A percentile compares a stretch with the other conserved stretches of the same genome.
Conservation (phyloP, 2,888 invertebrate species). For the Chaetogeoica ovagalla region DNA sequence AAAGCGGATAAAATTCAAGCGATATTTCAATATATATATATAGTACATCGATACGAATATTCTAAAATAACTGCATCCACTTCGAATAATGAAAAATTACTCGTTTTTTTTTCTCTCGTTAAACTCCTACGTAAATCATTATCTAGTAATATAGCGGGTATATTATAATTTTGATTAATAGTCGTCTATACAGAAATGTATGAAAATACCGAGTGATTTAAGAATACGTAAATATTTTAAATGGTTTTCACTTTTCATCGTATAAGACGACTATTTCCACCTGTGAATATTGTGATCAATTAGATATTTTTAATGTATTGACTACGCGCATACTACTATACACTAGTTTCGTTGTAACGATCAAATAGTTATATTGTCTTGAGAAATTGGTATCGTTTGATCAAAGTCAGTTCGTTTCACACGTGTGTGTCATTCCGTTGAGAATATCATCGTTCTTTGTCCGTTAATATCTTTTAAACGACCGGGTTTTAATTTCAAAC, state of each 20-base stretch:
- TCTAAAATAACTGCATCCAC: too few relatives aligned
- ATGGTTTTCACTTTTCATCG: slow-evolving; percentile 1
- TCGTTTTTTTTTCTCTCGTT: not conserved
- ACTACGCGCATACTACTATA: not conserved
- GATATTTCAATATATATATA: slow-evolving; percentile 21
- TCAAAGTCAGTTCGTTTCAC: slow-evolving; percentile 32
- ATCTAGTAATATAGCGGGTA: not conserved
- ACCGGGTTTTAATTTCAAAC: slow-evolving; percentile 29
- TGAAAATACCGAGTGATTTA: not conserved
- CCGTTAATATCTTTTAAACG: slow-evolving; percentile 48
- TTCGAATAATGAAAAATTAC: not conserved
- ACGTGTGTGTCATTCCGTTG: slow-evolving; percentile 31
- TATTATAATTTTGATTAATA: slow-evolving; percentile 7
- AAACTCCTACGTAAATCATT: not conserved
- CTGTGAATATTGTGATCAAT: slow-evolving; percentile 1
- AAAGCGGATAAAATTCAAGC: not conserved
- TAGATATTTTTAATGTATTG: slow-evolving; percentile 11
- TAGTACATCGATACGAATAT: not conserved
- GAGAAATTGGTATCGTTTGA: slow-evolving; percentile 38
- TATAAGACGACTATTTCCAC: not conserved
- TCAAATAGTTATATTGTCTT: slow-evolving; percentile 34
- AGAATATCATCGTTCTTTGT: slow-evolving; percentile 37
- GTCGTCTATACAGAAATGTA: not conserved
- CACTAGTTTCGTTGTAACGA: slow-evolving; percentile 11
- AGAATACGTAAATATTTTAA: not conserved